Evolutionary conservation across 1,140 invertebrate genomes (phyloP).

Genomic region (Procambarus clarkii): DNA sequence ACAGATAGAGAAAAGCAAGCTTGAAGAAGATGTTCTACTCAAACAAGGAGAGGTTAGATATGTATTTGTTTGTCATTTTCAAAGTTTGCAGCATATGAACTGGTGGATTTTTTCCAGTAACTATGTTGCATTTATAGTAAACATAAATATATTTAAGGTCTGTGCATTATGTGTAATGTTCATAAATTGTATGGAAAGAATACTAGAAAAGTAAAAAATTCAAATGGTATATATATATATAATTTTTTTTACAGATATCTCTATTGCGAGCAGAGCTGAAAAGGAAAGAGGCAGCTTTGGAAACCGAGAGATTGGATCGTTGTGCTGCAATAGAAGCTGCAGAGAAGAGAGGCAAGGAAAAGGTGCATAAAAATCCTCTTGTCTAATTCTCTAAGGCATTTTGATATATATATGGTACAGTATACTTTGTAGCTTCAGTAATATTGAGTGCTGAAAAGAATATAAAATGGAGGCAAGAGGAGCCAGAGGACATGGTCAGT

Average conservation of each 20-base stretch:
- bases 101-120: no score
- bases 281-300: conserved; percentile 30
- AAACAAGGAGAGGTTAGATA: conserved; percentile 42
- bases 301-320: conserved; percentile 29
- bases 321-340: conserved; percentile 36
- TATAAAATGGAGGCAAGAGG: no score
- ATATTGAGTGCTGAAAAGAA: no score
- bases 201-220: no score
- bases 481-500: no score
- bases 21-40: background rate
- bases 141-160: no score
- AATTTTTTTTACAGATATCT: conserved; percentile 23
- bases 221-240: no score
- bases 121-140: no score
- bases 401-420: no score
- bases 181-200: no score
- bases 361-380: background rate
- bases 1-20: conserved; percentile 11
- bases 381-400: background rate
- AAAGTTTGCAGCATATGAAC: background rate
- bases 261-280: conserved; percentile 35
- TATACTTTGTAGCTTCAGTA: no score
- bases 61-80: background rate
- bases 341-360: conserved; percentile 33
- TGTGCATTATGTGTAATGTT: no score